Evolutionary conservation across 2,797 vertebrate species (phyloP).

Genomic region (Novumbra hubbsi): DNA sequence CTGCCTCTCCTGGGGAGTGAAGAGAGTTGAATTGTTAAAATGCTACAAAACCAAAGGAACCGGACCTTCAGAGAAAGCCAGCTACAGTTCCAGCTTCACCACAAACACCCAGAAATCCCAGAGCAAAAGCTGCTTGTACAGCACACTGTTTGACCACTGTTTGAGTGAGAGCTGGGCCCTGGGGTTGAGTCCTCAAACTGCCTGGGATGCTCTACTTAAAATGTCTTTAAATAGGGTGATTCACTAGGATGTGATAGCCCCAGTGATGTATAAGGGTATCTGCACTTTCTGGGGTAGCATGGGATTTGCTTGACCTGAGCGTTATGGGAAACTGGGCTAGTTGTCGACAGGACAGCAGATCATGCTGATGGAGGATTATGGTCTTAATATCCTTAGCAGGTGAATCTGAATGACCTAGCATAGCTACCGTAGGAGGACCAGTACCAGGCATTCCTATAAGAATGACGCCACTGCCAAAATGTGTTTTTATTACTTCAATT

Average conservation of each 20-base stretch:
- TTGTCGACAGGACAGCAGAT: slow-evolving; percentile 27
- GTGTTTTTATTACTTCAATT: too few species aligned
- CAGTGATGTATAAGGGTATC: slow-evolving; percentile 59
- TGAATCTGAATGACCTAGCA: slow-evolving; percentile 14
- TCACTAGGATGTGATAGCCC: slow-evolving; percentile 50
- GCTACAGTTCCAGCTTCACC: slow-evolving; percentile 25
- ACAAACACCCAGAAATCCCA: neutral
- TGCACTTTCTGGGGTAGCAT: slow-evolving; percentile 43
- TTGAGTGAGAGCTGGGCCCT: slow-evolving; percentile 26
- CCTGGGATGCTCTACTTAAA: slow-evolving; percentile 70
- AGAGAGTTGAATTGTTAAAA: slow-evolving; percentile 14
- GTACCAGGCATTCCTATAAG: slow-evolving; percentile 29
- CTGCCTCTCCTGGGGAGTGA: neutral
- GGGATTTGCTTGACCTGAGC: slow-evolving; percentile 29
- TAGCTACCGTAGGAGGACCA: slow-evolving; percentile 16
- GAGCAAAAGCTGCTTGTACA: slow-evolving; percentile 38
- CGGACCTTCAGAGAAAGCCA: neutral
- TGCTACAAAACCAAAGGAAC: slow-evolving; percentile 30
- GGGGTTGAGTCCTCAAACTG: slow-evolving; percentile 66
- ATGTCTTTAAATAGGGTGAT: slow-evolving; percentile 72
- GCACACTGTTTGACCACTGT: neutral
- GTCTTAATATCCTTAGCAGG: neutral
- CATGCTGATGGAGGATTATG: slow-evolving; percentile 7
- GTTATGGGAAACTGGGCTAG: slow-evolving; percentile 54
- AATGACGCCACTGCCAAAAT: slow-evolving; percentile 2